Evolutionary conservation across 2,888 invertebrate genomes (phyloP), one percentile per base, ranked within the genome.

Genomic region (Byasa hedistus): DNA sequence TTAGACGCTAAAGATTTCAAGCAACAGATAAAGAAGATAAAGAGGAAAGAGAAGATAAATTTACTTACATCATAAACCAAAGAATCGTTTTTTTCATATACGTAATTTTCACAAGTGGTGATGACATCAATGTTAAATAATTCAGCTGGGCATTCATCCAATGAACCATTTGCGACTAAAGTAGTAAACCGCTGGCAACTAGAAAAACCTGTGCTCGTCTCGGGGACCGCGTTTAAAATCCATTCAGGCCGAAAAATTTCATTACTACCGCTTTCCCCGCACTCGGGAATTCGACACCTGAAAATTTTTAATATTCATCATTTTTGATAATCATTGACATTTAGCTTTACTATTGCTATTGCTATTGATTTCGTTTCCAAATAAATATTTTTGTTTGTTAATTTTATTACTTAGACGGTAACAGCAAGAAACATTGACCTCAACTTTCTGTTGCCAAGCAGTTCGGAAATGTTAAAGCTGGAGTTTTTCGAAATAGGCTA

Each of bases 221-320:
- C 71, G 12, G 89, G 89, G 69, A 89, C 73, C 1, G 88, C 88
- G 48, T 81, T 77, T 17, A 70, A 56, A 64, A 89, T 74, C 89
- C 89, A 89, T 12, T 74, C 72, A 7, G 87, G 86, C 8, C 71
- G 68, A 15, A 72, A 73, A 1, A 68, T 61, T 10, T 68, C 70
- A 1, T 68, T 63, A 23, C 71, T 58, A 72, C 73, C 65, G 82
- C 57, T 22, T 57, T 76, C 74, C 3, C 71, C 92, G 71, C 92
- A 92, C 71, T 88, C 88, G 19, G 86, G 81, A 55, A 92, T 84
- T 39, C 78, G 75, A 71, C 92, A 92, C 73, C 92, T 92, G 71
- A 17, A 61, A 39, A 39, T 39, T 12, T 2, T 57, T 36, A 12
- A n/a, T n/a, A n/a, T n/a, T n/a, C n/a, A n/a, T n/a, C n/a, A n/a